Evolutionary conservation across 2,113 vertebrate species (phyloP).

Genomic region (Clarias gariepinus): DNA sequence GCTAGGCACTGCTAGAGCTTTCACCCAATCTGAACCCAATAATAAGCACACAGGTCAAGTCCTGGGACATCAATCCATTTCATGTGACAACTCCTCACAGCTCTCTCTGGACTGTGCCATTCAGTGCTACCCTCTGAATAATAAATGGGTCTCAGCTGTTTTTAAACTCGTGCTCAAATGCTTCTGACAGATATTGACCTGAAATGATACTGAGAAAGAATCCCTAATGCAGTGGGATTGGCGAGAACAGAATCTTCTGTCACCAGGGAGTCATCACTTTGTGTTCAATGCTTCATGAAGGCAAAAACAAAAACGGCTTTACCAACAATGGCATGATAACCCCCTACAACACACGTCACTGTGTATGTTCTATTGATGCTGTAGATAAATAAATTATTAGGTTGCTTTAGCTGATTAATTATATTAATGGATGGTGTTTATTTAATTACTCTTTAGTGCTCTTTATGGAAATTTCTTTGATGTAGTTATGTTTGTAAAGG

Average conservation of each 20-base stretch:
- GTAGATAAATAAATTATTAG: too few relatives aligned
- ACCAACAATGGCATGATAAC: slow-evolving; percentile 9
- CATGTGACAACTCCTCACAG: slow-evolving; percentile 42
- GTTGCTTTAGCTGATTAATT: too few relatives aligned
- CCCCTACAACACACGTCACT: neutral
- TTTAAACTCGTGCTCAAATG: slow-evolving; percentile 53
- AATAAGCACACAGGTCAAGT: slow-evolving; percentile 52
- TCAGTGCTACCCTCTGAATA: slow-evolving; percentile 47
- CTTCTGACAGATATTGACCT: slow-evolving; percentile 58
- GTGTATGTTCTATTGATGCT: neutral
- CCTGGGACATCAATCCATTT: slow-evolving; percentile 50
- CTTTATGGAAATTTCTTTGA: too few relatives aligned
- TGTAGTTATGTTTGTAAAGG: too few relatives aligned
- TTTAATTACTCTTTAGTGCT: too few relatives aligned
- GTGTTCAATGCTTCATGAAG: slow-evolving; percentile 19
- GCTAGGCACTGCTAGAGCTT: slow-evolving; percentile 9
- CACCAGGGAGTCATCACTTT: slow-evolving; percentile 2
- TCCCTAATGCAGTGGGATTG: slow-evolving; percentile 44
- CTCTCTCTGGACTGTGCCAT: slow-evolving; percentile 46
- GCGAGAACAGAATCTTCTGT: slow-evolving; percentile 38
- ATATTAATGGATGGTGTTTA: too few relatives aligned
- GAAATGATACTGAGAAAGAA: slow-evolving; percentile 53
- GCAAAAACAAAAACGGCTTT: neutral
- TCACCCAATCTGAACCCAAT: slow-evolving; percentile 36
- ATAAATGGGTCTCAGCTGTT: slow-evolving; percentile 56